Evolutionary conservation across 2,888 invertebrate genomes (phyloP).

Genomic region (Epinotia ramella): DNA sequence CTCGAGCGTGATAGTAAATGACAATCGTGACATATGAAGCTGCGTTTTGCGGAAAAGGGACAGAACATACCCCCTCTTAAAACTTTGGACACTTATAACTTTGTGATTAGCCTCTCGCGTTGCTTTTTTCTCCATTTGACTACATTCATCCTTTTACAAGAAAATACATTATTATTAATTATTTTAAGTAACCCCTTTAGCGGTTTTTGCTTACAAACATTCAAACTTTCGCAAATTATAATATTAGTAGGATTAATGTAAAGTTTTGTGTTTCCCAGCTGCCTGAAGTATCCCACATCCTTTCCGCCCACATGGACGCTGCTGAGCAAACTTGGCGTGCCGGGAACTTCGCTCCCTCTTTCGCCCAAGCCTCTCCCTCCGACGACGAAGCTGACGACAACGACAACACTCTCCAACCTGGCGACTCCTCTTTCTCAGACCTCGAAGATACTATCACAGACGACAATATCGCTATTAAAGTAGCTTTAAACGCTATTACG

Average conservation of each 20-base stretch:
- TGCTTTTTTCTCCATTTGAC: no score
- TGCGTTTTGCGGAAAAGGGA: no score
- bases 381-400: constrained; percentile 61
- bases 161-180: no score
- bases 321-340: constrained; percentile 70
- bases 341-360: constrained; percentile 59
- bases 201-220: no score
- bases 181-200: no score
- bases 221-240: no score
- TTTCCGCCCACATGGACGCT: constrained; percentile 72
- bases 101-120: no score
- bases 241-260: background rate
- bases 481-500: constrained; percentile 42
- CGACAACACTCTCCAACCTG: constrained; percentile 67
- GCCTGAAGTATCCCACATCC: constrained; percentile 73
- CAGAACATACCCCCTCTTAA: no score
- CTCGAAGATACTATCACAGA: constrained; percentile 72
- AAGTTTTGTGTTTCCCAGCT: constrained; percentile 57
- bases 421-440: constrained; percentile 60
- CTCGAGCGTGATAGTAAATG: no score
- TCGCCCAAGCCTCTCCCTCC: constrained; percentile 53
- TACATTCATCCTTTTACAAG: no score
- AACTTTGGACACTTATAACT: no score
- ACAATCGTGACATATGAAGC: no score
- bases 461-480: constrained; percentile 49